Percentiles rank a stretch among this genome's conserved stretches.
phyloP scores from a whole-genome alignment of 1,140 invertebrate species.

The Microplitis mediator region DNA sequence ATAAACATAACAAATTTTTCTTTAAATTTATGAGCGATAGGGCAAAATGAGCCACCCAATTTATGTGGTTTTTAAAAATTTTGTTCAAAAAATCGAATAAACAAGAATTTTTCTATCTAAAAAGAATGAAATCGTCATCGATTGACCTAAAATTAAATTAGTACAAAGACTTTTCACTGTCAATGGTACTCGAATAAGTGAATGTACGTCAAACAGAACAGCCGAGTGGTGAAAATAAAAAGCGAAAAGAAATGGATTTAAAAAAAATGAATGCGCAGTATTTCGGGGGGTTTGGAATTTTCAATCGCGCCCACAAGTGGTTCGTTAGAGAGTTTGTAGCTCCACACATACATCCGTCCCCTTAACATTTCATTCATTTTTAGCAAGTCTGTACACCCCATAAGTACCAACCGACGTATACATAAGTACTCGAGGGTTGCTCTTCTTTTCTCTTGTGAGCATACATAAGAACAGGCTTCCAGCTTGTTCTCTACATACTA shows the following conservation, averaged over 20 bases:
- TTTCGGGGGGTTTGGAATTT: constrained; percentile 14
- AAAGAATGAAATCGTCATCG: neutral
- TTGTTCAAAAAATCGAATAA: neutral
- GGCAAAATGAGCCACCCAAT: too few relatives aligned
- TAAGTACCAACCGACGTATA: neutral
- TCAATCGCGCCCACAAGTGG: constrained; percentile 30
- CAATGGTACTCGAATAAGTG: neutral
- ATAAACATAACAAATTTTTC: too few relatives aligned
- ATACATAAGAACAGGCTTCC: neutral
- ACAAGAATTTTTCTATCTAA: neutral
- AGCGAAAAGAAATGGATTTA: too few relatives aligned
- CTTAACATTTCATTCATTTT: neutral
- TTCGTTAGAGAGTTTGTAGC: constrained; percentile 11
- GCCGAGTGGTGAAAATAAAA: neutral
- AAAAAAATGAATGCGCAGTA: neutral
- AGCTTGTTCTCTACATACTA: neutral
- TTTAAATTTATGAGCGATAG: too few relatives aligned
- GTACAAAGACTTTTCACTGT: neutral
- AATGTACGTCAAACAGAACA: neutral
- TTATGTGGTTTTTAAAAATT: neutral
- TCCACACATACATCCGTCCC: neutral
- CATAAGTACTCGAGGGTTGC: neutral
- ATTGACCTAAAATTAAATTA: neutral
- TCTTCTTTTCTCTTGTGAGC: too few relatives aligned
- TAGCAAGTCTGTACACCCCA: neutral